phyloP scores from a whole-genome alignment of 2,113 vertebrate species.

The Geococcyx californianus region DNA sequence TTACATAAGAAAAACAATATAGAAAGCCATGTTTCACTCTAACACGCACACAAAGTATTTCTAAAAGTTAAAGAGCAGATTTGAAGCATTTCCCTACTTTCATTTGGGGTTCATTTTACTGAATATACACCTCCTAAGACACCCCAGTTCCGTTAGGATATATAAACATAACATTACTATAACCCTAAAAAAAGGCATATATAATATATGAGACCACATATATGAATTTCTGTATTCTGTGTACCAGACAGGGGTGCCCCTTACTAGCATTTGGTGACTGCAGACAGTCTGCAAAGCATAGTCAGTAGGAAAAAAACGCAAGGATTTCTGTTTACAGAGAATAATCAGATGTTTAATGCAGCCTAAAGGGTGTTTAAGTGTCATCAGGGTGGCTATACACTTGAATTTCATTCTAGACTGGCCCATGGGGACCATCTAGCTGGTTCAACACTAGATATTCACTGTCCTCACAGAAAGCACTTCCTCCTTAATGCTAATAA shows the following conservation, averaged over 20 bases:
- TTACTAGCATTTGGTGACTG: not conserved
- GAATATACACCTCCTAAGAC: not conserved
- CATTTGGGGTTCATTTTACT: not conserved
- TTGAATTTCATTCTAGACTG: not conserved
- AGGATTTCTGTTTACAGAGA: not conserved
- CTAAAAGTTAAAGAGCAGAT: not conserved
- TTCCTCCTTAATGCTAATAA: not conserved
- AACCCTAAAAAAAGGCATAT: not conserved
- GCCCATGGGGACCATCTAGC: not conserved
- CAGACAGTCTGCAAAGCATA: not conserved
- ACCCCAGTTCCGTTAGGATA: not conserved
- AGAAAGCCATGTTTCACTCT: not conserved
- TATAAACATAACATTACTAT: not conserved
- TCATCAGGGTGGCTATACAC: not conserved
- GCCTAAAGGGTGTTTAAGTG: not conserved
- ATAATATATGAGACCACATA: not conserved
- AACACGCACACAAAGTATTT: not conserved
- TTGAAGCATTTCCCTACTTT: not conserved
- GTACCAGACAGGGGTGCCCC: not conserved
- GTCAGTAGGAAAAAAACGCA: not conserved
- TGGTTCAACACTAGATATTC: not conserved
- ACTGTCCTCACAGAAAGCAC: not conserved
- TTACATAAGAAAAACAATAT: not conserved
- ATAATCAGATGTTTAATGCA: not conserved
- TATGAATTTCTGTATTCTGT: not conserved